A percentile compares a stretch with the other conserved stretches of the same genome.
Evolutionary conservation across 2,113 vertebrate species (phyloP).

Genomic region (Calidris pugnax): DNA sequence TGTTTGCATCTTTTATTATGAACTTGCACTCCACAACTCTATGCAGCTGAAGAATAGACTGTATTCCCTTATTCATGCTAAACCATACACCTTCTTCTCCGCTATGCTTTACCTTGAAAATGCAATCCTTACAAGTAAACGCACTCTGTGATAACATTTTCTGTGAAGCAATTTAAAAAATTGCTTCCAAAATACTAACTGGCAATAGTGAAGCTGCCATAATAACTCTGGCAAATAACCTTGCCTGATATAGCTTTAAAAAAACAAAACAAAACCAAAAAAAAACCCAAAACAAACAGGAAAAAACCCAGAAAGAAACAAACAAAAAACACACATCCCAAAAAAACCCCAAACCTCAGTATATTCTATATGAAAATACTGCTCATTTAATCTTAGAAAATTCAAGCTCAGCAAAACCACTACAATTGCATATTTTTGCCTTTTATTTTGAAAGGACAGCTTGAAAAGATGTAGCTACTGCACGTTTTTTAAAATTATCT

Average conservation of each 20-base stretch:
- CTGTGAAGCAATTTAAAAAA: background rate
- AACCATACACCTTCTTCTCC: background rate
- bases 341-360: background rate
- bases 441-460: background rate
- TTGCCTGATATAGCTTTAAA: background rate
- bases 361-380: background rate
- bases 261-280: background rate
- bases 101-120: background rate
- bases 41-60: background rate
- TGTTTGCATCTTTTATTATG: background rate
- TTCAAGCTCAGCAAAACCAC: background rate
- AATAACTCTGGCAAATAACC: background rate
- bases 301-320: background rate
- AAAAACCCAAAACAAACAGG: background rate
- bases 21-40: background rate
- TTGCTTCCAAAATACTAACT: background rate
- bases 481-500: background rate
- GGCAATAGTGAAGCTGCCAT: background rate
- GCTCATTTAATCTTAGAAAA: background rate
- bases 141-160: background rate
- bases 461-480: background rate
- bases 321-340: background rate
- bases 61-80: background rate
- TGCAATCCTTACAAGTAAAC: background rate
- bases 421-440: background rate